Evolutionary conservation across 2,113 vertebrate species (phyloP), one percentile per base, ranked within the genome.

Genomic region (Tragelaphus imberbis): DNA sequence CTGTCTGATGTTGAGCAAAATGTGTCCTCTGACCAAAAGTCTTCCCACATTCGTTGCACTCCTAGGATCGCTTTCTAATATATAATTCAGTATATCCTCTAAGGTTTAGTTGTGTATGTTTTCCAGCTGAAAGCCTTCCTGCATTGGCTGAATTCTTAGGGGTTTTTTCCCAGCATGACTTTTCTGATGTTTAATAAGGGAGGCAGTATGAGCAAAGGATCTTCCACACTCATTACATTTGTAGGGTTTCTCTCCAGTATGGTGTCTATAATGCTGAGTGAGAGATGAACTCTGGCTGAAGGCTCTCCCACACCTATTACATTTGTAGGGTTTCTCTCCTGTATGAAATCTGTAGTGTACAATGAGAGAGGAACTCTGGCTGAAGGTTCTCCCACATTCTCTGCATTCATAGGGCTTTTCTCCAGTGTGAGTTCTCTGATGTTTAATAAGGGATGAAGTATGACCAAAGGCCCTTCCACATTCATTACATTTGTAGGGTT

Each of bases 341-440:
- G 55, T 94, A 13, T 97, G 91, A 94, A 85, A 97, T 81, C 95
- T 94, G n/a, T 88, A 91, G 91, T 89, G 94, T 28, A 89, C 23
- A 2, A 88, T 56, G 36, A 97, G 93, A 61, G 94, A 97, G 13
- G 95, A 98, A 25, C 97, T 98, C 87, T 98, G 97, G 30, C 97
- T 93, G 84, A 98, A 98, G 84, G 88, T 36, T 91, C 89, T 95
- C 14, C 88, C 94, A 47, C 97, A 95, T 71, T 97, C 75, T 13
- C 21, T 87, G 40, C 97, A 98, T 30, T 95, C 65, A 79, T 96
- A 97, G 28, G 96, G 85, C 58, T 96, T 94, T 59, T 97, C 96
- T 23, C 97, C 97, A 25, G 95, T 96, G 75, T 96, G 97, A 88
- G 79, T 96, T 71, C 96, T 96, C 79, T 95, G 80, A 40, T 97